A percentile compares a stretch with the other conserved stretches of the same genome.
phyloP scores from a whole-genome alignment of 2,113 vertebrate species.

The Gopherus evgoodei region DNA sequence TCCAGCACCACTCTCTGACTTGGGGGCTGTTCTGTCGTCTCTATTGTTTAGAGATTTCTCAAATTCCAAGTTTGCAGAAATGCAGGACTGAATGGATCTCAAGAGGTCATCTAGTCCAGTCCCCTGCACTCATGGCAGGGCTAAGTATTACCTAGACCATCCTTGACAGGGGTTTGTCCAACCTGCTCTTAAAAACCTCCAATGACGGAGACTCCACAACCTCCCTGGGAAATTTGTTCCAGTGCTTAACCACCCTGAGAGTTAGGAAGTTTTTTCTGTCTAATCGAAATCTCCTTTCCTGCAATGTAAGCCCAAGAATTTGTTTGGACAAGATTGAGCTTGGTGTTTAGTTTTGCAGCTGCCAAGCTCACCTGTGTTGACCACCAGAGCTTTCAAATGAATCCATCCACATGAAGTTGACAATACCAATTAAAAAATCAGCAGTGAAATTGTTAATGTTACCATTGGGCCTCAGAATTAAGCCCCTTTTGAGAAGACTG shows the following conservation, averaged over 20 bases:
- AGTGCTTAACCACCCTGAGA: neutral
- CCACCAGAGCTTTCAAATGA: neutral
- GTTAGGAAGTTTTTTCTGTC: no score
- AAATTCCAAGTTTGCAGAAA: neutral
- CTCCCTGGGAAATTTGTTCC: neutral
- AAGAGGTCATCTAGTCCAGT: no score
- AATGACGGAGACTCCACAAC: neutral
- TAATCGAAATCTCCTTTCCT: no score
- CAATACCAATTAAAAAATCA: neutral
- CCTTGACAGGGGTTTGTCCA: neutral
- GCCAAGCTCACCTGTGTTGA: neutral
- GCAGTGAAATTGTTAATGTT: neutral
- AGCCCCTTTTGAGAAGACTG: neutral
- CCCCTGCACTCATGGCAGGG: no score
- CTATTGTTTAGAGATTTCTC: neutral
- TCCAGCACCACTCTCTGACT: neutral
- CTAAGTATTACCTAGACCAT: no score
- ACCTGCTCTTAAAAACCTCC: neutral
- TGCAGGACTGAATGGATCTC: no score
- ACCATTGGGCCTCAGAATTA: neutral
- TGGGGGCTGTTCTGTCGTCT: neutral
- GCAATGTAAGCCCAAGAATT: no score
- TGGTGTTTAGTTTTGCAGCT: neutral
- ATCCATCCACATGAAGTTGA: neutral
- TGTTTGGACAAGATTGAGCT: no score